Conservation (phyloP, 2,888 invertebrate species). For the Bellardia bayeri region DNA sequence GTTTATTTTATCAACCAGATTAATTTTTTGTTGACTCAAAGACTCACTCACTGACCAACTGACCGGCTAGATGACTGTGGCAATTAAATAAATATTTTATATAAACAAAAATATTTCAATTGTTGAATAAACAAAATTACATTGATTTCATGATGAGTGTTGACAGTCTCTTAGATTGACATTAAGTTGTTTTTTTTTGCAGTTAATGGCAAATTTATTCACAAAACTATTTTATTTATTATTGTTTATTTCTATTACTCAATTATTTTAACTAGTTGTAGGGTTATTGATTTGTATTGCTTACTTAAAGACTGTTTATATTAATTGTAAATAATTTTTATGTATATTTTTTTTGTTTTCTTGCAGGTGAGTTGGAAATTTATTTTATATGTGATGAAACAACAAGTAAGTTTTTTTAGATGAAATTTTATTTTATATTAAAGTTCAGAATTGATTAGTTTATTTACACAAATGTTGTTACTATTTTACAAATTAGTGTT, state of each 20-base stretch:
- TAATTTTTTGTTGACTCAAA: neutral
- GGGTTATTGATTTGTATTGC: neutral
- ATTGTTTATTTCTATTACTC: neutral
- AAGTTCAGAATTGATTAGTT: too few relatives aligned
- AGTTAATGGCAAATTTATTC: neutral
- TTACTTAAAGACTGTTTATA: neutral
- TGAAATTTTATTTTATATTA: too few relatives aligned
- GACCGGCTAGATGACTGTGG: neutral
- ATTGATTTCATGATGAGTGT: neutral
- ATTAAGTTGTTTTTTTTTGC: neutral
- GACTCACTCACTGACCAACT: neutral
- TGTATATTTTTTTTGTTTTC: neutral
- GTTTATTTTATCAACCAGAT: constrained; percentile 1
- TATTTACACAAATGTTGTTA: too few relatives aligned
- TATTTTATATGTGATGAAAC: too few relatives aligned
- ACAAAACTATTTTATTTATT: neutral
- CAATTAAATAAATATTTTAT: constrained; percentile 10
- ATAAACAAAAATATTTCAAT: neutral
- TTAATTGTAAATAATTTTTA: neutral
- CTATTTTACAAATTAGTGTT: too few relatives aligned
- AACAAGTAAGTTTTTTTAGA: neutral
- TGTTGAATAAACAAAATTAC: constrained; percentile 5
- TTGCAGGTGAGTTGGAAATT: constrained; percentile 44
- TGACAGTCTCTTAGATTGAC: neutral
- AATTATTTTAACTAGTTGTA: too few relatives aligned